Conservation (phyloP, 1,140 invertebrate species). For the Probaryconus sp. region DNA sequence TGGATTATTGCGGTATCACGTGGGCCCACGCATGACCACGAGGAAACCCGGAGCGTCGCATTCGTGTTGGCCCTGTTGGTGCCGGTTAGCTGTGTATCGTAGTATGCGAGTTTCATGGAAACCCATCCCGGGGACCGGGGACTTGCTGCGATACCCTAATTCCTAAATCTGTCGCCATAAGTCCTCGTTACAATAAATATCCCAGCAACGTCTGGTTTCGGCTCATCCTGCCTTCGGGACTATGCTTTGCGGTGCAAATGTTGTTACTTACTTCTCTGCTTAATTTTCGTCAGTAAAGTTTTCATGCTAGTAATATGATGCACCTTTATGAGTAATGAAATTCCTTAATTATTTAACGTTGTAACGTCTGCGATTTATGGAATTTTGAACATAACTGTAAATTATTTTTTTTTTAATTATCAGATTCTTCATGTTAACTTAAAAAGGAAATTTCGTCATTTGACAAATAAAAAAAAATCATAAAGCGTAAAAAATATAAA, state of each 20-base stretch:
- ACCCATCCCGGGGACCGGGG: constrained; percentile 71
- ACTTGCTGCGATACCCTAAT: constrained; percentile 76
- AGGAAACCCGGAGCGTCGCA: constrained; percentile 64
- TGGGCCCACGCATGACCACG: constrained; percentile 71
- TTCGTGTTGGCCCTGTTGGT: constrained; percentile 68
- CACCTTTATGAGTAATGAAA: too few species aligned
- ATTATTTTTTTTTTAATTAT: too few species aligned
- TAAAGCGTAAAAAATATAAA: too few species aligned
- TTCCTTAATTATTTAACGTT: too few species aligned
- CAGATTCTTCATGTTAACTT: too few species aligned
- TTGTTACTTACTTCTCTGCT: constrained; percentile 38
- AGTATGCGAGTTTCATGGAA: constrained; percentile 70
- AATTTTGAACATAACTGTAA: too few species aligned
- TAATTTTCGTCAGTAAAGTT: constrained; percentile 29
- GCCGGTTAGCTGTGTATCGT: constrained; percentile 65
- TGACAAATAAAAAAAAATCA: too few species aligned
- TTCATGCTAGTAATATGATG: background rate
- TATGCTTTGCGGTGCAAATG: constrained; percentile 49
- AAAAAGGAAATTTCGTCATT: too few species aligned
- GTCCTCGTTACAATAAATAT: constrained; percentile 79
- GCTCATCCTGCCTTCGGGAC: constrained; percentile 61
- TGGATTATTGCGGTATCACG: constrained; percentile 77
- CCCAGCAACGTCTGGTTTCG: constrained; percentile 71
- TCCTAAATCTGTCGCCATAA: constrained; percentile 80
- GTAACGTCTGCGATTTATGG: too few species aligned